phyloP scores from a whole-genome alignment of 2,888 invertebrate species.

The Latrodectus elegans region DNA sequence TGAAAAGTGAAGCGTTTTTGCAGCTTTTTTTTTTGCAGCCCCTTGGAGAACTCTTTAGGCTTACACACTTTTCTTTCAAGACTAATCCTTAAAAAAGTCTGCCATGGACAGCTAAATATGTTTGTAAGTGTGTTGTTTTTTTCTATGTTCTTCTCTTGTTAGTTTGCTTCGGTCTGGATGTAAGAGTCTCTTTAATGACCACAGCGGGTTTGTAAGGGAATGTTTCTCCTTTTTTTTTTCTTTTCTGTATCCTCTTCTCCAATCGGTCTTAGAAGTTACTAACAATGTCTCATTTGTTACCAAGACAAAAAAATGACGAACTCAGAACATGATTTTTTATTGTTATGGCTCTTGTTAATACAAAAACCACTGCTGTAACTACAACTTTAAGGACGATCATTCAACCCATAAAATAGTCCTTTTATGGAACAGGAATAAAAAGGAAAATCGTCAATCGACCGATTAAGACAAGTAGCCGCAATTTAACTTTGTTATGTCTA shows the following conservation, averaged over 20 bases:
- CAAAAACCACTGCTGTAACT: neutral
- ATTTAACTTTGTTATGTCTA: too few relatives aligned
- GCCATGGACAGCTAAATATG: conserved; percentile 38
- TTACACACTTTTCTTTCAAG: conserved; percentile 13
- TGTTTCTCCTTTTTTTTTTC: conserved; percentile 5
- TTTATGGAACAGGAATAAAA: conserved; percentile 13
- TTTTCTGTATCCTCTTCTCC: conserved; percentile 10
- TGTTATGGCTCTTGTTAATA: conserved; percentile 19
- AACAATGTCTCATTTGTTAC: conserved; percentile 65
- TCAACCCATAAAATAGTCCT: neutral
- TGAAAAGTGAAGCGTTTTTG: conserved; percentile 33
- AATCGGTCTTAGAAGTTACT: conserved; percentile 38
- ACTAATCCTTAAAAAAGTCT: conserved; percentile 33
- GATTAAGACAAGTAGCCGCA: too few relatives aligned
- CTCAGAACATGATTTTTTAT: conserved; percentile 11
- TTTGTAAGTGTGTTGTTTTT: conserved; percentile 7
- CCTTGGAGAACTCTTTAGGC: conserved; percentile 1
- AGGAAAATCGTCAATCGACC: too few relatives aligned
- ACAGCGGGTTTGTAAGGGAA: conserved; percentile 45
- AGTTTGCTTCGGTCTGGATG: conserved; percentile 30
- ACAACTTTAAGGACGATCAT: too few relatives aligned
- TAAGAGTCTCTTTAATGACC: conserved; percentile 37
- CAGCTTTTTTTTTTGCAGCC: conserved; percentile 11
- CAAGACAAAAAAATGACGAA: conserved; percentile 33
- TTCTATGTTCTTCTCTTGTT: conserved; percentile 15